phyloP scores from a whole-genome alignment of 2,888 invertebrate genomes.

The Maniola hyperantus region DNA sequence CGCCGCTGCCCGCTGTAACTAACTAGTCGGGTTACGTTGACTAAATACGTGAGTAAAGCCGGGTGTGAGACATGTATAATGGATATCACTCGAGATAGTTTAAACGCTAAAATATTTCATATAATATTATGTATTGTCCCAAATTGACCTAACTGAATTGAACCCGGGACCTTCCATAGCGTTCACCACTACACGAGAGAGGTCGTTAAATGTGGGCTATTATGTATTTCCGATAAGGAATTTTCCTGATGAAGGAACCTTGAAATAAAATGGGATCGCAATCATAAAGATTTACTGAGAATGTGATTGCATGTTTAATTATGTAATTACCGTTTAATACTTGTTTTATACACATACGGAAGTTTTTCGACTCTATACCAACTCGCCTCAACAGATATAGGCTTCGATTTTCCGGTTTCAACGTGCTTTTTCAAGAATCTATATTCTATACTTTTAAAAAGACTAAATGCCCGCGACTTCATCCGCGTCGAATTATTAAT shows the following conservation, averaged over 20 bases:
- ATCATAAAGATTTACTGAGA: slow-evolving; percentile 3
- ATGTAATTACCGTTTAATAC: slow-evolving; percentile 8
- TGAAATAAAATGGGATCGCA: slow-evolving; percentile 5
- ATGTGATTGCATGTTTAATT: slow-evolving; percentile 10
- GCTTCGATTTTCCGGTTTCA: not conserved
- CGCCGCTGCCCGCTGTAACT: no score
- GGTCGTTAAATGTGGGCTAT: not conserved
- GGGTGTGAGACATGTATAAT: no score
- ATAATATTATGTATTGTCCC: no score
- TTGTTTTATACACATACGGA: not conserved
- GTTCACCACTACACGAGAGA: not conserved
- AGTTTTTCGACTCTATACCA: not conserved
- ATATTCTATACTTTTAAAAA: no score
- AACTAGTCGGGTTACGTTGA: no score
- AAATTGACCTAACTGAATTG: not conserved
- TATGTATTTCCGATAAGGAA: not conserved
- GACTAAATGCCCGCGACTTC: no score
- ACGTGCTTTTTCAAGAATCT: not conserved
- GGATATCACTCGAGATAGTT: no score
- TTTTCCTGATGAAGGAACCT: slow-evolving; percentile 12
- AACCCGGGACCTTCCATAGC: not conserved
- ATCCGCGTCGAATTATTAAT: no score
- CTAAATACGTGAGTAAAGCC: no score
- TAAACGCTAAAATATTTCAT: no score
- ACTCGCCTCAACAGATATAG: not conserved